These are phyloP conservation scores for Tyria jacobaeae DNA, from an alignment of 2,888 invertebrate genomes.

Conservation along the genomic window DNA sequence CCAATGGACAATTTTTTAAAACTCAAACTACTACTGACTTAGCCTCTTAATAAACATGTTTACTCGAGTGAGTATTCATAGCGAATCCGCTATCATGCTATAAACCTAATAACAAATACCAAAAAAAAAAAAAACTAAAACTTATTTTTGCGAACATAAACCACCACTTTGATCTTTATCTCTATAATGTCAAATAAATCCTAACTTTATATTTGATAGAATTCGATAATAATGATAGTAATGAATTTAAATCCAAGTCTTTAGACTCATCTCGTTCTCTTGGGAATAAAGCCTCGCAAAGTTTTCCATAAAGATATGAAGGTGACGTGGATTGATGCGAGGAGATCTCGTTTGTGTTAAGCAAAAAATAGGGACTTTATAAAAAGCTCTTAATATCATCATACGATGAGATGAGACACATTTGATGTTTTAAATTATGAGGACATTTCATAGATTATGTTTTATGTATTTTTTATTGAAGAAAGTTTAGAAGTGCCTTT, in stretches of 20 bases:
- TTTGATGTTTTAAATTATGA: background rate
- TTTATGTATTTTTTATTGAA: too few relatives aligned
- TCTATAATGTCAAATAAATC: background rate
- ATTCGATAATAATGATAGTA: background rate
- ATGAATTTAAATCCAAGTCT: slow-evolving; percentile 11
- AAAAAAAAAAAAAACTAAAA: too few relatives aligned
- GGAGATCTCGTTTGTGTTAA: slow-evolving; percentile 11
- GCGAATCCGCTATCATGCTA: too few relatives aligned
- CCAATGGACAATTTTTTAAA: too few relatives aligned
- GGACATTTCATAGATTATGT: background rate
- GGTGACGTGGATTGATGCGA: slow-evolving; percentile 21
- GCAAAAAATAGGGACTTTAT: slow-evolving; percentile 19
- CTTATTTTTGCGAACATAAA: too few relatives aligned
- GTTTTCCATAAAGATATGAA: slow-evolving; percentile 23
- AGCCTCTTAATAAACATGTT: background rate
- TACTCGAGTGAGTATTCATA: too few relatives aligned
- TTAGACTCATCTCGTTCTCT: background rate
- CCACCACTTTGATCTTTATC: background rate
- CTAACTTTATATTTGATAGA: background rate
- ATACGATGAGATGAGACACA: slow-evolving; percentile 8
- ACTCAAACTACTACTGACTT: background rate
- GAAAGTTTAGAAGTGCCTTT: too few relatives aligned
- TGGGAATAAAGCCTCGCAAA: slow-evolving; percentile 11
- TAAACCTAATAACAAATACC: too few relatives aligned
- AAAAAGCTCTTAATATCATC: slow-evolving; percentile 26